Evolutionary conservation across 1,140 invertebrate genomes (phyloP), one percentile per base, ranked within the genome.

Genomic region (Ruditapes philippinarum): DNA sequence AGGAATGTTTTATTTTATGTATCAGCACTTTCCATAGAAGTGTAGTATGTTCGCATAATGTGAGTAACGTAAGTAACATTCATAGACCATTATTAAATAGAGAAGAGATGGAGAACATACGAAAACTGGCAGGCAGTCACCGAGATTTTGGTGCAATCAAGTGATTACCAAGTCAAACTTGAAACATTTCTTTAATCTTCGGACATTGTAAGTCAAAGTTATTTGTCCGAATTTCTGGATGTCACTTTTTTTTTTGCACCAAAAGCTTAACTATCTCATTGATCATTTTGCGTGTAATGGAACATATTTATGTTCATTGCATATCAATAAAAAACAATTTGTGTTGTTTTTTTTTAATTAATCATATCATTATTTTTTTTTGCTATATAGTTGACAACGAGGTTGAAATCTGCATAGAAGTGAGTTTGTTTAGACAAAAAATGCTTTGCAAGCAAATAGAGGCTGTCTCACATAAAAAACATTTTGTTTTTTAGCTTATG

Each of bases 401-500:
- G 85, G 38, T 70, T 88, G 85, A 88, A 88, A 73, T 88, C 85
- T 70, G 85, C 85, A 11, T 88, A 88, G 54, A 88, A 80, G 85
- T 88, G 85, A 88, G 85, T 88, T 79, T 36, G 25, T 45, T 57
- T 17, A 25, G 36, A 0, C 22, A 17, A 38, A 38, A n/a, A n/a
- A n/a, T n/a, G 70, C 42, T 45, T 74, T 74, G 70, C 38, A 2
- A 49, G 70, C 42, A 7, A n/a, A 28, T 74, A 74, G 70, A 12
- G 33, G 38, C 25, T 14, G 19, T 49, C n/a, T 74, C 70, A 49
- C 49, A 12, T 73, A n/a, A 31, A n/a, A n/a, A n/a, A n/a, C n/a
- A n/a, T n/a, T n/a, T n/a, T n/a, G n/a, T 31, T 12, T 22, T 70
- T 31, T 40, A 38, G 65, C 14, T 70, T 70, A 17, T 70, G 65